Conservation (phyloP, 2,113 vertebrate species). For the Platysternon megacephalum region DNA sequence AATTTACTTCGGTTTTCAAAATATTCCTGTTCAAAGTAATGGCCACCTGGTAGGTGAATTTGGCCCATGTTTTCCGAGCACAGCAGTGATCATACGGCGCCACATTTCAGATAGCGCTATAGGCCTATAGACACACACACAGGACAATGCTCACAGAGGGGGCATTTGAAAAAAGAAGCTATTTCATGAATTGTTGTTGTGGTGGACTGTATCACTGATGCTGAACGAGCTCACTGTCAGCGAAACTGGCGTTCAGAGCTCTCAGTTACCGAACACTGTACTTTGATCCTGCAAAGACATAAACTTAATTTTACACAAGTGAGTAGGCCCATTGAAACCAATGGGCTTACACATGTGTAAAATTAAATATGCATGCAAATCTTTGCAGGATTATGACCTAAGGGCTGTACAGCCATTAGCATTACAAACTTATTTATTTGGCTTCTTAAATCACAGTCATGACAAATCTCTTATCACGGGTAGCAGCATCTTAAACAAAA, state of each 20-base stretch:
- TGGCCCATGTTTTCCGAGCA: neutral
- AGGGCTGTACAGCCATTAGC: neutral
- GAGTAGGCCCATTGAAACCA: neutral
- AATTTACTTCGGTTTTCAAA: neutral
- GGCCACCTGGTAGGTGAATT: neutral
- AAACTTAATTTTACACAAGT: neutral
- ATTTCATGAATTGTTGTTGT: neutral
- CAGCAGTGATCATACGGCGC: neutral
- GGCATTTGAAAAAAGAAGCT: neutral
- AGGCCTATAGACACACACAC: neutral
- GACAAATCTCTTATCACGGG: neutral
- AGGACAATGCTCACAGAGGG: neutral
- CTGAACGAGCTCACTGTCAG: neutral
- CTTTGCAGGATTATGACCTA: neutral
- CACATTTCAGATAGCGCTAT: neutral
- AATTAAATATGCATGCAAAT: neutral
- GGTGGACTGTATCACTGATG: neutral
- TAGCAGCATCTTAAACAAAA: neutral
- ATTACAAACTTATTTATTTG: neutral
- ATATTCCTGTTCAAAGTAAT: neutral
- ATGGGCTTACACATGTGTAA: neutral
- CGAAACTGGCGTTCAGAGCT: neutral
- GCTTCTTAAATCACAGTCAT: neutral
- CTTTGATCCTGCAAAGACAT: neutral
- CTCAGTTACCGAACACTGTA: neutral